Evolutionary conservation across 2,797 vertebrate species (phyloP).

Genomic region (Channa striata): DNA sequence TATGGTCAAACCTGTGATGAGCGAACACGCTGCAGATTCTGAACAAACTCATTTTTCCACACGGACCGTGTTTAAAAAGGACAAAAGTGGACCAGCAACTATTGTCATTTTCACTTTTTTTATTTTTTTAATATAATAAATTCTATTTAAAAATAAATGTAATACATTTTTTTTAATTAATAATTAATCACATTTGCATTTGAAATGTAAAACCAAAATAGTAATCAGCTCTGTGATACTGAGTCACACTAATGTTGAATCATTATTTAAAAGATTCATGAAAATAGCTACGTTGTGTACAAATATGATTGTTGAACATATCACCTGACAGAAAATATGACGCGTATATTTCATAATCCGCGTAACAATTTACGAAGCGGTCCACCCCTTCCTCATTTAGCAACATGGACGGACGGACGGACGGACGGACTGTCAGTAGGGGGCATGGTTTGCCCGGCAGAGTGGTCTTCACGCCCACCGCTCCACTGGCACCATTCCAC

Average conservation of each 20-base stretch:
- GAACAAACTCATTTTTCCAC: no score
- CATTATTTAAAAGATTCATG: no score
- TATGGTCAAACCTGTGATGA: background rate
- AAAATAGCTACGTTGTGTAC: background rate
- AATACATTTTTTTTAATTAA: no score
- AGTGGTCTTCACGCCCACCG: background rate
- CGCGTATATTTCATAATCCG: no score
- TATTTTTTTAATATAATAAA: no score
- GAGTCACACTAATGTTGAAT: background rate
- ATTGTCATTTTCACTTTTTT: background rate
- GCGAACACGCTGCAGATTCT: background rate
- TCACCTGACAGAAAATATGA: background rate
- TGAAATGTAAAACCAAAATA: no score
- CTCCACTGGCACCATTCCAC: background rate
- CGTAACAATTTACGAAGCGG: background rate
- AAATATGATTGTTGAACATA: background rate
- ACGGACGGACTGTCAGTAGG: constrained; percentile 43
- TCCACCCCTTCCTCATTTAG: constrained; percentile 6
- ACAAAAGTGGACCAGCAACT: background rate
- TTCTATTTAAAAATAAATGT: no score
- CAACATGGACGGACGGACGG: no score
- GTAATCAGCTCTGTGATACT: no score
- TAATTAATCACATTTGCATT: no score
- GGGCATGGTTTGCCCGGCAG: constrained; percentile 51
- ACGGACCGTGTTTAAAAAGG: background rate